Base-by-base conservation (phyloP, 53 echinoderm and acorn worm species). In the Patiria pectinifera region DNA sequence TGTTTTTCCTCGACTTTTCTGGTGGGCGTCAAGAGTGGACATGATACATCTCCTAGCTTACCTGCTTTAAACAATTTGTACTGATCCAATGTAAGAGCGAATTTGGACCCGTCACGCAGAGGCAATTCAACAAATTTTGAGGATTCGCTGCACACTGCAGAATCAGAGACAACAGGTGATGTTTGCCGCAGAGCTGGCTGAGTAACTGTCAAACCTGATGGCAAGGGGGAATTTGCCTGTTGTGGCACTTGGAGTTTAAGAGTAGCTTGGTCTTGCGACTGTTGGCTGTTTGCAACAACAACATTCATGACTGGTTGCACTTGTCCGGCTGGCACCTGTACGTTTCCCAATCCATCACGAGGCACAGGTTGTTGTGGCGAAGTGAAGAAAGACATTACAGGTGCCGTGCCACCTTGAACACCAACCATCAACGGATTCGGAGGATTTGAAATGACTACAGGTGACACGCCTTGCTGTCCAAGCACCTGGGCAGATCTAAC, bases 21-120 rank as follows among this genome's bases (percentile, higher is more conserved):
- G 66, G 63, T 1, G 14, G 85, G 69, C 10, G 69, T 69, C 45
- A 69, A 70, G 70, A 69, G 44, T 63, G 59, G 26, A 19, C 63
- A 62, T 6, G 86, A 71, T 25, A 49, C 26, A 75, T 53, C 19
- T 49, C 86, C 86, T 14, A 75, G 53, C 12, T 86, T 86, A 48
- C 86, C 75, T 11, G 44, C 74, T 70, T 49, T 10, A 23, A 75
- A 75, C 11, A 48, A 86, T 49, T 74, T 86, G 75, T 22, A 86
- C 86, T 86, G 74, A 21, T 86, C 76, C 23, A 5, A 15, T 12
- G 86, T 86, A 14, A 86, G 46, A 23, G 48, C 86, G 11, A 48
- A 11, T 22, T 75, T 86, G 11, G 35, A 23, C 24, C 74, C 75
- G 24, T 86, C 25, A 4, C 18, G n/a, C 53, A 74, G 48, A 10